Evolutionary conservation across 2,113 vertebrate genomes (phyloP).

Genomic region (Heloderma charlesbogerti): DNA sequence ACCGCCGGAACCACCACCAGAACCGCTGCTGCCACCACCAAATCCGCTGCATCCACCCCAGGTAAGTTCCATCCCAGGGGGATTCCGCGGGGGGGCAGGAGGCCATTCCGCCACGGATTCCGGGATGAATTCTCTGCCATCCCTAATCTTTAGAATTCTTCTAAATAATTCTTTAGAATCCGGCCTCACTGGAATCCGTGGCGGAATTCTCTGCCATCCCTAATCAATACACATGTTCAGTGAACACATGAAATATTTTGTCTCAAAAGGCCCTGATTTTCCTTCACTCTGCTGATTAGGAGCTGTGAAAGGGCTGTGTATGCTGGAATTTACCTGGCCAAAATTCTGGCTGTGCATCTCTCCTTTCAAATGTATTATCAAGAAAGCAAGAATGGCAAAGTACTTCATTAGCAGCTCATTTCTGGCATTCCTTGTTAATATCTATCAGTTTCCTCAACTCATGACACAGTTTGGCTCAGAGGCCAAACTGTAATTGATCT

Average conservation of each 20-base stretch:
- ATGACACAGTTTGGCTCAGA: constrained; percentile 13
- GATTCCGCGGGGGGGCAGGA: too few species aligned
- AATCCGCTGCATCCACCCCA: too few species aligned
- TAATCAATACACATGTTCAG: too few species aligned
- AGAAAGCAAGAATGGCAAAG: neutral
- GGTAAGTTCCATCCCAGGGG: too few species aligned
- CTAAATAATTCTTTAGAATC: too few species aligned
- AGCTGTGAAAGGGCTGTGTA: neutral
- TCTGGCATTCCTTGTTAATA: neutral
- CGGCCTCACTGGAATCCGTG: too few species aligned
- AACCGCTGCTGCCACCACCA: too few species aligned
- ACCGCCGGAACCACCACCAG: too few species aligned
- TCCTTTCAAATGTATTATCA: neutral
- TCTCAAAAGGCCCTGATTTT: neutral
- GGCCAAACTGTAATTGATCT: constrained; percentile 19
- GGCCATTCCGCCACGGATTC: too few species aligned
- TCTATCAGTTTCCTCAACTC: neutral
- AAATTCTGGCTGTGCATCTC: neutral
- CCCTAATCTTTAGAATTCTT: too few species aligned
- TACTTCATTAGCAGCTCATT: neutral
- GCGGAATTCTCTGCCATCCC: too few species aligned
- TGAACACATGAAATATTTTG: neutral
- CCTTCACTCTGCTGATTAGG: neutral
- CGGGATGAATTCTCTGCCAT: too few species aligned
- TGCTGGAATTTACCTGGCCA: neutral